Evolutionary conservation across 2,113 vertebrate species (phyloP).

Genomic region (Mellivora capensis): DNA sequence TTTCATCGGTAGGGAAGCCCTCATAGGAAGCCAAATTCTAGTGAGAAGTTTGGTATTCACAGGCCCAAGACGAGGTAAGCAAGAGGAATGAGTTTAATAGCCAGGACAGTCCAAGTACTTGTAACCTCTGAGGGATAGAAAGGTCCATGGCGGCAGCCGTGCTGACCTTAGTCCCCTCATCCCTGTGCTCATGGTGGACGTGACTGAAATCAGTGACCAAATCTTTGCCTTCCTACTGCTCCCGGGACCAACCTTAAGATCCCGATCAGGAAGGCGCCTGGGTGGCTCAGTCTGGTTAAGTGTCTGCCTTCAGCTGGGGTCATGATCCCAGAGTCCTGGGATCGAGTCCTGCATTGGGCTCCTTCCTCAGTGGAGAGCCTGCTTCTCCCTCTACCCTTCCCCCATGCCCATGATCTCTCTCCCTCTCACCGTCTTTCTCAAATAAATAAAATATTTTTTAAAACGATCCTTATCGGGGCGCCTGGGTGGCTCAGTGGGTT

Average conservation of each 20-base stretch:
- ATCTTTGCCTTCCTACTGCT: not conserved
- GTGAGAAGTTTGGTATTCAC: not conserved
- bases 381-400: not conserved
- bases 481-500: no score
- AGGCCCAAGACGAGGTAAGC: slow-evolving; percentile 4
- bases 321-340: not conserved
- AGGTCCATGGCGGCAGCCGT: not conserved
- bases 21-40: not conserved
- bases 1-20: not conserved
- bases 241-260: not conserved
- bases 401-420: not conserved
- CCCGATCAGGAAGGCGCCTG: not conserved
- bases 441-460: not conserved
- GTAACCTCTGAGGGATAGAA: not conserved
- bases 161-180: no score
- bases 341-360: not conserved
- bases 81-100: not conserved
- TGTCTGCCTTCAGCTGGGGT: not conserved
- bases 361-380: no score
- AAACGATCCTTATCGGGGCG: no score
- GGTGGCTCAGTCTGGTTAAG: not conserved
- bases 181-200: not conserved
- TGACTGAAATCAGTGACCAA: not conserved
- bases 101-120: not conserved
- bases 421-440: not conserved